phyloP scores from a whole-genome alignment of 2,797 vertebrate genomes.

The Danio albolineatus region DNA sequence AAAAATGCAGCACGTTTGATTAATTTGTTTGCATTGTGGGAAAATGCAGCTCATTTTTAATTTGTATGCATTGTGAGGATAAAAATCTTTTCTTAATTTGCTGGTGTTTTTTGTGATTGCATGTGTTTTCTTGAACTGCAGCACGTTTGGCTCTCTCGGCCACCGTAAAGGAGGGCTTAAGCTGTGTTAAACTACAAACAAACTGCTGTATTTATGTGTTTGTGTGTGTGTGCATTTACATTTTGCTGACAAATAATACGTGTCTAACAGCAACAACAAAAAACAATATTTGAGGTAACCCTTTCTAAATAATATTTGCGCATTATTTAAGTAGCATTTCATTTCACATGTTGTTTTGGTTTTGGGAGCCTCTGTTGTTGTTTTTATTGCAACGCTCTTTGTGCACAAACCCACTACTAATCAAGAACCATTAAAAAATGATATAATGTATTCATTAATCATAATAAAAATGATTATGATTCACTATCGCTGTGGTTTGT shows the following conservation, averaged over 20 bases:
- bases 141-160: too few relatives aligned
- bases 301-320: not conserved
- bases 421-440: not conserved
- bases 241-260: not conserved
- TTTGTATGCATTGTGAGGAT: too few relatives aligned
- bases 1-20: too few relatives aligned
- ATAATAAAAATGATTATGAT: slow-evolving; percentile 11
- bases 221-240: not conserved
- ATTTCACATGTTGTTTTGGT: not conserved
- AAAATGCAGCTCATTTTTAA: too few relatives aligned
- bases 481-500: not conserved
- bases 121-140: too few relatives aligned
- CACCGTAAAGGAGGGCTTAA: not conserved
- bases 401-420: slow-evolving; percentile 1
- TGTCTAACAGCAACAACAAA: not conserved
- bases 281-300: not conserved
- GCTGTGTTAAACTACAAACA: slow-evolving; percentile 1
- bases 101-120: too few relatives aligned
- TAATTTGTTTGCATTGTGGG: too few relatives aligned
- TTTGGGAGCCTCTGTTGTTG: slow-evolving; percentile 6
- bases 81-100: too few relatives aligned
- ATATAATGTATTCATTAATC: not conserved
- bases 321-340: not conserved
- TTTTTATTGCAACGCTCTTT: not conserved
- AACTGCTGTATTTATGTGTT: slow-evolving; percentile 38